Conservation (phyloP, 2,888 invertebrate genomes). For the Pimpla rufipes region DNA sequence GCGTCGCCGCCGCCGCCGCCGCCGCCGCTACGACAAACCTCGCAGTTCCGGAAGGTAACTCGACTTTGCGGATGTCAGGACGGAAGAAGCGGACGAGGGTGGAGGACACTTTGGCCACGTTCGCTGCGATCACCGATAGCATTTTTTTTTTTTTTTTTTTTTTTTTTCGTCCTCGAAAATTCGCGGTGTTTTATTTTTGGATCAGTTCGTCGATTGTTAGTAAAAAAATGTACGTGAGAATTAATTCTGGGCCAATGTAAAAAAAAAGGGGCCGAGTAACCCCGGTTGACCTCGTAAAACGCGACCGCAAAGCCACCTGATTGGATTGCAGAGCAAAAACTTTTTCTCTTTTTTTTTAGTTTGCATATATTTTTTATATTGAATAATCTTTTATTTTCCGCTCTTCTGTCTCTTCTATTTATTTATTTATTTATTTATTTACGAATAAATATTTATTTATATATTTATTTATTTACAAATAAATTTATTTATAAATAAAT, state of each 20-base stretch:
- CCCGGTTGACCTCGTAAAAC: no score
- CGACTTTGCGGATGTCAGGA: conserved; percentile 45
- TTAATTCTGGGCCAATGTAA: background rate
- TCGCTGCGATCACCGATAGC: conserved; percentile 1
- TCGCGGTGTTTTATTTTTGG: background rate
- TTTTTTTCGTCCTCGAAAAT: background rate
- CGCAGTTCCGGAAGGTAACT: conserved; percentile 56
- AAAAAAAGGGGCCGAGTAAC: no score
- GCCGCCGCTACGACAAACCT: conserved; percentile 38
- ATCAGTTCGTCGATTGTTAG: background rate
- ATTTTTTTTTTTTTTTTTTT: conserved; percentile 3
- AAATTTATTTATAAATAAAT: no score
- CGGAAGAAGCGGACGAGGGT: conserved; percentile 19
- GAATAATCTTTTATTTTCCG: no score
- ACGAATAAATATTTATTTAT: no score
- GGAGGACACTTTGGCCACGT: conserved; percentile 32
- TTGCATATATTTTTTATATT: no score
- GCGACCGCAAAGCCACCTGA: background rate
- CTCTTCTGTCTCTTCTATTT: no score
- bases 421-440: no score
- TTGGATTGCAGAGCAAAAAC: background rate
- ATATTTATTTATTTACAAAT: no score
- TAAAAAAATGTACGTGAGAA: background rate
- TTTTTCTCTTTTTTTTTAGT: no score
- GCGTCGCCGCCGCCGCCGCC: background rate